Base-by-base conservation (phyloP, 2,888 invertebrate genomes). In the Ornithoptera priamus region DNA sequence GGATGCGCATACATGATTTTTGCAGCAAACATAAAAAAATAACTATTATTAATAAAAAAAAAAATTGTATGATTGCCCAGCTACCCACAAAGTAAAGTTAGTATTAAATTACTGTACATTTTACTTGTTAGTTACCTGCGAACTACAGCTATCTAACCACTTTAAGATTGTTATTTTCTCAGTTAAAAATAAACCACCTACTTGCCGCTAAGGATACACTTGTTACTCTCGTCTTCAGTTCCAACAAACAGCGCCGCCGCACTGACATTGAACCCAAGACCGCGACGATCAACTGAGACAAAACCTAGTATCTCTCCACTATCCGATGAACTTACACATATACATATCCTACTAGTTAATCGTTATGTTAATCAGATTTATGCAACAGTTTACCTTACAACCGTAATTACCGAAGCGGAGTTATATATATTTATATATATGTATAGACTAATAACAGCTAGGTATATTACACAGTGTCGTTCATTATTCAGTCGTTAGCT, bases 41-140 rank as follows among this genome's bases (percentile, higher is more conserved):
- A 84, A 85, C 82, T 86, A 86, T 82, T 81, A 84, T 84, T 87
- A 89, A 85, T 88, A 88, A 89, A 88, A 66, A 88, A 88, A 89
- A 88, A 66, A 88, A 87, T 87, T 90, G 85, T 89, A 88, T 82
- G 90, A 89, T 91, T 90, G 90, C 90, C 91, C 91, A 90, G 89
- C 91, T 91, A 91, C 91, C 91, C 89, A 89, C 86, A 87, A 84
- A 88, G 88, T 88, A 90, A 88, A 89, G 87, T 91, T 90, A 90
- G 90, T 91, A 87, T 85, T 85, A 86, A 84, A 81, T 88, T 89
- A 90, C 90, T 90, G 91, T 90, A 90, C 90, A 90, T 80, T 85
- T 85, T 83, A 86, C 79, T 84, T 75, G 84, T 88, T 84, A 87
- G 83, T 80, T 77, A 83, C 80, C 85, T 84, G 87, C 85, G 83